A percentile compares a stretch with the other conserved stretches of the same genome.
These are phyloP conservation scores for Tursiops truncatus DNA, from an alignment of 2,113 vertebrate genomes.

Conservation along the genomic window DNA sequence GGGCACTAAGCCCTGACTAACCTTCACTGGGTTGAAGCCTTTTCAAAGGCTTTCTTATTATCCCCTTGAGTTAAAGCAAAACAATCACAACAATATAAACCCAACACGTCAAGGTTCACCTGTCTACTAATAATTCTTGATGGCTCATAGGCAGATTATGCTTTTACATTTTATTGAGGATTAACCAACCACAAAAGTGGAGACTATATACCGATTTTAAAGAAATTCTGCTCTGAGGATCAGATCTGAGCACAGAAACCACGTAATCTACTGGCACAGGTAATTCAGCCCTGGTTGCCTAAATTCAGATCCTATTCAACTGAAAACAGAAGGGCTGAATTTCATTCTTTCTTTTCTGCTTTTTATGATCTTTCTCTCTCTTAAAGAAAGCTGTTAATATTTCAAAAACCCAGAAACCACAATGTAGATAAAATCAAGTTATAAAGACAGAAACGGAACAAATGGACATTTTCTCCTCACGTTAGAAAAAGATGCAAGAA, in stretches of 20 bases:
- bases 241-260: not conserved
- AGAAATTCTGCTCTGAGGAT: not conserved
- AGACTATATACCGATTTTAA: not conserved
- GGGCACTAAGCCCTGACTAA: not conserved
- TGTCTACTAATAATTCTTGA: not conserved
- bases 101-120: not conserved
- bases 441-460: constrained; percentile 16
- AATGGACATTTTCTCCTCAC: not conserved
- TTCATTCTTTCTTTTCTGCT: not conserved
- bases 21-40: not conserved
- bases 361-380: not conserved
- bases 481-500: not conserved
- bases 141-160: not conserved
- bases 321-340: not conserved
- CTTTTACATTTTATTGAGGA: not conserved
- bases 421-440: not conserved
- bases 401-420: not conserved
- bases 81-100: not conserved
- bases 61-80: not conserved
- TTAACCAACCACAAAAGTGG: not conserved
- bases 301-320: not conserved
- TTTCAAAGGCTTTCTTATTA: not conserved
- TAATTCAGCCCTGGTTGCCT: not conserved
- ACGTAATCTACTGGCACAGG: not conserved
- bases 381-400: not conserved